Evolutionary conservation across 2,113 vertebrate species (phyloP).

Genomic region (Ascaphus truei): DNA sequence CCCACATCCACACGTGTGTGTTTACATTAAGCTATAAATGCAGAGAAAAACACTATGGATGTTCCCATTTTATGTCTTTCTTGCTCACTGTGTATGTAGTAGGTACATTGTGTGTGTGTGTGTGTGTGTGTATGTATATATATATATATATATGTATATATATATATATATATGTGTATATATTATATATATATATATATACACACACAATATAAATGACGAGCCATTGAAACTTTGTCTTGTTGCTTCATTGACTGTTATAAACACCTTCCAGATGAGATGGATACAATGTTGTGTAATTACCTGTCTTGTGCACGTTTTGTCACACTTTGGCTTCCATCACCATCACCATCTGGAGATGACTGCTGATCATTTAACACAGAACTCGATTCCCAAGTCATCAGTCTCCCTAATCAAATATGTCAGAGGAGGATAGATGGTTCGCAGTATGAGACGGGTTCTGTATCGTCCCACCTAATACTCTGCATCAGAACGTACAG

Average conservation of each 20-base stretch:
- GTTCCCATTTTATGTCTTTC: no score
- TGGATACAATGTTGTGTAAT: neutral
- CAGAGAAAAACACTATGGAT: no score
- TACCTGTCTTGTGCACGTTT: neutral
- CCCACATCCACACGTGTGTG: no score
- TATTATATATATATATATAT: no score
- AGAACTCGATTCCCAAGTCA: neutral
- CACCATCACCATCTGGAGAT: neutral
- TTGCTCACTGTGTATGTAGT: no score
- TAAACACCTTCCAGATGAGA: no score
- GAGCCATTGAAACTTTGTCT: neutral
- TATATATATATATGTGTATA: no score
- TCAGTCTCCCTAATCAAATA: constrained; percentile 2
- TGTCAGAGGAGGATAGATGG: neutral
- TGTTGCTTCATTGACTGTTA: neutral
- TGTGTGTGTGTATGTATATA: no score
- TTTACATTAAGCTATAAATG: no score
- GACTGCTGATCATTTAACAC: neutral
- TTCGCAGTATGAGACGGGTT: neutral
- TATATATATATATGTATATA: no score
- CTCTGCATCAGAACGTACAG: neutral
- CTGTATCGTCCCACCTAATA: neutral
- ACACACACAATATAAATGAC: no score
- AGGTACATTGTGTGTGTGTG: no score
- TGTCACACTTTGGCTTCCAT: neutral